Evolutionary conservation across 2,888 invertebrate species (phyloP).

Genomic region (Cerceris rybyensis): DNA sequence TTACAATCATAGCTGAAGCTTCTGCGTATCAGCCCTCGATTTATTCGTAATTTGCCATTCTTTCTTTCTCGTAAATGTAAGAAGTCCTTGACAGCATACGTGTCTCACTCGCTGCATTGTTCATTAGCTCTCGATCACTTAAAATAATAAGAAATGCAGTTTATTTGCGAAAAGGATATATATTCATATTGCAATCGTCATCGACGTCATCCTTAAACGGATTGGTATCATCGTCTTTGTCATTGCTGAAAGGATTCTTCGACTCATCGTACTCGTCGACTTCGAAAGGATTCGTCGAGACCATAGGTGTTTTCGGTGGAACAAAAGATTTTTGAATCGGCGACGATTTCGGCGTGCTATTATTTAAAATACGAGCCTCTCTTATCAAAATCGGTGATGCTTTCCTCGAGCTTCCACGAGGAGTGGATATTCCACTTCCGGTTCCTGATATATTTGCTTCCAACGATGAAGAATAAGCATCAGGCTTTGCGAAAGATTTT

Average conservation of each 20-base stretch:
- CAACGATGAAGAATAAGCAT: constrained; percentile 84
- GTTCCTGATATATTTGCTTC: constrained; percentile 84
- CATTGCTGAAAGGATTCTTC: constrained; percentile 86
- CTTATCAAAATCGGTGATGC: constrained; percentile 76
- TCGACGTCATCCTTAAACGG: constrained; percentile 84
- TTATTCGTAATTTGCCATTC: too few relatives aligned
- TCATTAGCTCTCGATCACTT: background rate
- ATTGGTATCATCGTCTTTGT: constrained; percentile 83
- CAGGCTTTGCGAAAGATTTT: constrained; percentile 67
- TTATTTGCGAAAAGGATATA: constrained; percentile 87
- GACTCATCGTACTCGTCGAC: constrained; percentile 84
- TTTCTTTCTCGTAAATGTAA: too few relatives aligned
- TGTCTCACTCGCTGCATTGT: constrained; percentile 8
- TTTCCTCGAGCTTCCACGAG: constrained; percentile 67
- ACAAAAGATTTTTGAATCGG: constrained; percentile 75
- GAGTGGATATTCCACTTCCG: constrained; percentile 67
- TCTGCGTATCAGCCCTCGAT: too few relatives aligned
- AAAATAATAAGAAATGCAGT: constrained; percentile 4
- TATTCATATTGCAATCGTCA: constrained; percentile 90
- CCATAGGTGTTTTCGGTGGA: constrained; percentile 75
- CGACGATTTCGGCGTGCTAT: constrained; percentile 75
- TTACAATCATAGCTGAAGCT: too few relatives aligned
- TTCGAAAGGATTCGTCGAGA: constrained; percentile 81
- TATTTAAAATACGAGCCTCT: constrained; percentile 76
- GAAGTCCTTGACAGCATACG: background rate